Percentiles rank a stretch among this genome's conserved stretches.
These are phyloP conservation scores for Mesorhabditis spiculigera DNA, from an alignment of 2,888 invertebrate genomes.

Conservation along the genomic window DNA sequence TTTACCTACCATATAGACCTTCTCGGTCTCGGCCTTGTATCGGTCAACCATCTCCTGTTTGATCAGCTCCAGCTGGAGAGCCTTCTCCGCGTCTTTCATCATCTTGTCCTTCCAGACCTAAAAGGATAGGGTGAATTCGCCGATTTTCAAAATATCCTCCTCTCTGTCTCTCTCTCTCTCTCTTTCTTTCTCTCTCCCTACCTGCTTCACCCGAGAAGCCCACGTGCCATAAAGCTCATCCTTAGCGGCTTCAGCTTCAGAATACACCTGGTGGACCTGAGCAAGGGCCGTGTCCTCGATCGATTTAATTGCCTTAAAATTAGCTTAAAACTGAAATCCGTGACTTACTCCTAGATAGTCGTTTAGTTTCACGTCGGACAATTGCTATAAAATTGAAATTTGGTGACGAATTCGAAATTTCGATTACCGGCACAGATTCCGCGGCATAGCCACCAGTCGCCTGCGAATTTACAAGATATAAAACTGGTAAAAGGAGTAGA, in stretches of 20 bases:
- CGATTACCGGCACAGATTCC: too few relatives aligned
- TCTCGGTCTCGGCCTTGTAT: constrained; percentile 5
- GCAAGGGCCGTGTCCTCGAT: neutral
- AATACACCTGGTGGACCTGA: neutral
- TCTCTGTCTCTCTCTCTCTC: neutral
- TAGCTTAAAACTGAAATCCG: neutral
- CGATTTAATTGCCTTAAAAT: neutral
- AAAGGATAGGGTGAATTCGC: neutral
- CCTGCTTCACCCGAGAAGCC: neutral
- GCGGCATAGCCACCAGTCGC: too few relatives aligned
- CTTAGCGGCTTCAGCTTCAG: neutral
- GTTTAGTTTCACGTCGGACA: neutral
- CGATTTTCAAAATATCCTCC: neutral
- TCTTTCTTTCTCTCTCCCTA: neutral
- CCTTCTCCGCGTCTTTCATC: constrained; percentile 4
- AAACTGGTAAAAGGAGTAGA: too few relatives aligned
- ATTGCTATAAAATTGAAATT: neutral
- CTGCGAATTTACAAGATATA: too few relatives aligned
- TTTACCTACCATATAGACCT: neutral
- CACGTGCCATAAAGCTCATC: neutral
- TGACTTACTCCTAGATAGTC: neutral
- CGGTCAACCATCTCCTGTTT: constrained; percentile 1
- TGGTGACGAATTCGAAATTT: too few relatives aligned
- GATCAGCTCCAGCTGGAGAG: constrained; percentile 2
- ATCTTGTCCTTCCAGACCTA: neutral